Evolutionary conservation across 2,113 vertebrate species (phyloP), one percentile per base, ranked within the genome.

Genomic region (Sminthopsis crassicaudata): DNA sequence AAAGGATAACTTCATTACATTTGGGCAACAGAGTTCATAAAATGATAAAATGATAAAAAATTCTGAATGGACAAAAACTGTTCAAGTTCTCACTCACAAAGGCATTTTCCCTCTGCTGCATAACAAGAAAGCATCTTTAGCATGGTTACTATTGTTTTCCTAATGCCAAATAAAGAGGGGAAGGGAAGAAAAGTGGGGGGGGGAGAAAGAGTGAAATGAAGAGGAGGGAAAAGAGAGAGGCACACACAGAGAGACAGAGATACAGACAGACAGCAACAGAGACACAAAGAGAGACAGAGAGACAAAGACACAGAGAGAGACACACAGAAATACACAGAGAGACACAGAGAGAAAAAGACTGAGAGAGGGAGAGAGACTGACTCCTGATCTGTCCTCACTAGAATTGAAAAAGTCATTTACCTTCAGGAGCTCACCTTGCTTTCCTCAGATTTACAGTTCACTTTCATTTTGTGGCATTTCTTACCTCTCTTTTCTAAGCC

Each of bases 11-110:
- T 93, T 93, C 22, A 95, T 46, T 89, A 51, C 12, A 2, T 48
- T 42, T 93, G 92, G 89, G 19, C 36, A 93, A 4, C 90, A 95
- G 95, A 96, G 54, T n/a, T 16, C 27, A 91, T 0, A 57, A 67
- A 91, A 95, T 46, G 94, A 92, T 42, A 95, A 95, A 53, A 8
- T 24, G 22, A n/a, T 8, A 76, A 76, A 55, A 54, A 9, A 27
- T 46, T 95, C 60, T 50, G 91, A 97, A 92, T 60, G 50, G n/a
- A 92, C 2, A 93, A 91, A 91, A 95, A 91, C 14, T 36, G 27
- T 96, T 91, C n/a, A 55, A 93, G 94, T 91, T 11, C 53, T 93
- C 96, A 30, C 26, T 93, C 95, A 94, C 42, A 90, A 96, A 90
- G 14, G 1, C 26, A 90, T 26, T 93, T 30, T 50, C 22, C 24